Percentiles rank a stretch among this genome's conserved stretches.
Evolutionary conservation across 2,888 invertebrate species (phyloP).

Genomic region (Caenorhabditis virilis): DNA sequence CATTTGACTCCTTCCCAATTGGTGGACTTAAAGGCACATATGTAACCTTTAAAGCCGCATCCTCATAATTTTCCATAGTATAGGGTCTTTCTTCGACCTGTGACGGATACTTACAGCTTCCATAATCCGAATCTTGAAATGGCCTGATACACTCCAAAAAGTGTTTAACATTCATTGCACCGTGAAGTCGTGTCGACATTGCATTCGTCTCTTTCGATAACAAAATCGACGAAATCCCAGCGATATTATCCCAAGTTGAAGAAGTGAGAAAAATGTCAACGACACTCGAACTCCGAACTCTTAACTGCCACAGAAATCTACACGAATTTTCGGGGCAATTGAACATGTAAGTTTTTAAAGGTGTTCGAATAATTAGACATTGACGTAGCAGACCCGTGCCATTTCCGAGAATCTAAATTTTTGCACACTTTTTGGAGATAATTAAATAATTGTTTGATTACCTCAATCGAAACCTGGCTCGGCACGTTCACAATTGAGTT

Average conservation of each 20-base stretch:
- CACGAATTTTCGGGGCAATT: conserved; percentile 62
- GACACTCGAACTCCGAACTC: conserved; percentile 48
- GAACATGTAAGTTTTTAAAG: conserved; percentile 60
- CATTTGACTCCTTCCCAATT: background rate
- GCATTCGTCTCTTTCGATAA: conserved; percentile 55
- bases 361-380: conserved; percentile 59
- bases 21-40: conserved; percentile 48
- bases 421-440: background rate
- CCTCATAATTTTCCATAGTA: conserved; percentile 46
- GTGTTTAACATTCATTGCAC: conserved; percentile 56
- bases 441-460: conserved; percentile 1
- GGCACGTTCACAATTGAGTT: conserved; percentile 48
- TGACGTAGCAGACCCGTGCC: conserved; percentile 62
- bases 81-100: conserved; percentile 52
- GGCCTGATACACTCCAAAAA: conserved; percentile 63
- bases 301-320: conserved; percentile 53
- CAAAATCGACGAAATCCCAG: conserved; percentile 61
- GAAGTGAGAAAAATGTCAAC: conserved; percentile 62
- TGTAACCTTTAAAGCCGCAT: conserved; percentile 42
- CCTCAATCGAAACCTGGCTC: conserved; percentile 48
- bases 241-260: conserved; percentile 63
- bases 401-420: conserved; percentile 58
- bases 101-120: conserved; percentile 52
- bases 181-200: conserved; percentile 57
- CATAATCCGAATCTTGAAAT: conserved; percentile 63